Percentiles rank a stretch among this genome's conserved stretches.
These are phyloP conservation scores for Entomyzon cyanotis DNA, from an alignment of 2,113 vertebrate species.

Conservation along the genomic window DNA sequence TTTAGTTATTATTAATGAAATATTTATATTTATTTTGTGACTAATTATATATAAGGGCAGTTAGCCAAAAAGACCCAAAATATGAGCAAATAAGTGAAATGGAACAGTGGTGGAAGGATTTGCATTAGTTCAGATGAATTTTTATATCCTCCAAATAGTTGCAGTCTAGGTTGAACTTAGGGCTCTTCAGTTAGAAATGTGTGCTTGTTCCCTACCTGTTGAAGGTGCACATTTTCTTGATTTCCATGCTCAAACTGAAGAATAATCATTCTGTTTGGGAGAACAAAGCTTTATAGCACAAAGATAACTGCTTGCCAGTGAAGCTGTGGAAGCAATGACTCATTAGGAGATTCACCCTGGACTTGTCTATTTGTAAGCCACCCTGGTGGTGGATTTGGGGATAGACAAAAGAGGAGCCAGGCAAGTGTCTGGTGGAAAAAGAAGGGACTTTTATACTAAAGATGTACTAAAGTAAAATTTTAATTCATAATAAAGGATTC, in stretches of 20 bases:
- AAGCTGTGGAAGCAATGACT: background rate
- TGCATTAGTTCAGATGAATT: background rate
- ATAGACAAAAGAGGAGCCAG: background rate
- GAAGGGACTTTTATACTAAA: background rate
- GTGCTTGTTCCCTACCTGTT: background rate
- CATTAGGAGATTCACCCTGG: background rate
- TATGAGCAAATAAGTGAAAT: background rate
- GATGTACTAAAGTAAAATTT: background rate
- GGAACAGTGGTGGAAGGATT: background rate
- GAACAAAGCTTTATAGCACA: background rate
- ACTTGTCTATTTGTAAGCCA: background rate
- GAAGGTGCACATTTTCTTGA: background rate
- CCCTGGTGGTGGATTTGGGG: background rate
- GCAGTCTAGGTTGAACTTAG: fast-evolving
- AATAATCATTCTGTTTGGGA: background rate
- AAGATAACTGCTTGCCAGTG: background rate
- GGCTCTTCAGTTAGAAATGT: background rate
- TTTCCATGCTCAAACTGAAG: background rate
- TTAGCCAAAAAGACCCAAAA: fast-evolving
- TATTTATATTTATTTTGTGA: background rate
- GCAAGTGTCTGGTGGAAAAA: background rate
- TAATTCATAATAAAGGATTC: background rate
- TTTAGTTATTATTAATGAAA: background rate
- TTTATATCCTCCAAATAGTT: background rate
- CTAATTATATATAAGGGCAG: background rate